Percentiles rank a stretch among this genome's conserved stretches.
phyloP scores from a whole-genome alignment of 2,113 vertebrate genomes.

The Hippocampus comes region DNA sequence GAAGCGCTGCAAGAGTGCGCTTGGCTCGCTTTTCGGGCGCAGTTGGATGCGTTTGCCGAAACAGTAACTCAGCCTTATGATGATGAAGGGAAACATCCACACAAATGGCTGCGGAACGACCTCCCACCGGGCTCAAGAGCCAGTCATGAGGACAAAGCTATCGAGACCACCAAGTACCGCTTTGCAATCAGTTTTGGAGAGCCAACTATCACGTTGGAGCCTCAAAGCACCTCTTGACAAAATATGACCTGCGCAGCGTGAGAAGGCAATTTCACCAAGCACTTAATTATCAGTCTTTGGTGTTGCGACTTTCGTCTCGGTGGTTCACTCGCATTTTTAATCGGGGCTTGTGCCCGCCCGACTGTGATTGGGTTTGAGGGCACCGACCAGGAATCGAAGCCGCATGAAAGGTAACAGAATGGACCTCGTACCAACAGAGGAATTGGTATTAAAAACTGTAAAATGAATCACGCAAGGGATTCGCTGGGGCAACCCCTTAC shows the following conservation, averaged over 20 bases:
- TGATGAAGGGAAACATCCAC: neutral
- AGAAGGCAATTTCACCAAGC: neutral
- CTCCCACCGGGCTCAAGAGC: neutral
- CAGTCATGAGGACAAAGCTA: neutral
- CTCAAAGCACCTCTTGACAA: neutral
- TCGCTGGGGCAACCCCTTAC: too few relatives aligned
- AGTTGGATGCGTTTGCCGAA: slow-evolving; percentile 15
- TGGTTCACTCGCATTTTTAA: too few relatives aligned
- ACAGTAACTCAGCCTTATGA: slow-evolving; percentile 21
- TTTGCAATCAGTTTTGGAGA: slow-evolving; percentile 1
- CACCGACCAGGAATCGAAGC: too few relatives aligned
- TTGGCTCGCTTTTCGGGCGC: neutral
- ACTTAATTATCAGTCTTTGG: too few relatives aligned
- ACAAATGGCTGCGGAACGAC: neutral
- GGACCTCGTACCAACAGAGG: too few relatives aligned
- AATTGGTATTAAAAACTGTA: too few relatives aligned
- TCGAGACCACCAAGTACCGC: neutral
- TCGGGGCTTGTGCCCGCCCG: too few relatives aligned
- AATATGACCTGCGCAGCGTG: neutral
- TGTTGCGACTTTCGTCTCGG: too few relatives aligned
- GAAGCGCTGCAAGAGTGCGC: neutral
- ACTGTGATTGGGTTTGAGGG: too few relatives aligned
- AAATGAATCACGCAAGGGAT: too few relatives aligned
- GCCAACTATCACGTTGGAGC: neutral
- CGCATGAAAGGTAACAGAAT: too few relatives aligned